Base-by-base conservation (phyloP, 2,113 vertebrate species). In the Campylomormyrus tamandua region DNA sequence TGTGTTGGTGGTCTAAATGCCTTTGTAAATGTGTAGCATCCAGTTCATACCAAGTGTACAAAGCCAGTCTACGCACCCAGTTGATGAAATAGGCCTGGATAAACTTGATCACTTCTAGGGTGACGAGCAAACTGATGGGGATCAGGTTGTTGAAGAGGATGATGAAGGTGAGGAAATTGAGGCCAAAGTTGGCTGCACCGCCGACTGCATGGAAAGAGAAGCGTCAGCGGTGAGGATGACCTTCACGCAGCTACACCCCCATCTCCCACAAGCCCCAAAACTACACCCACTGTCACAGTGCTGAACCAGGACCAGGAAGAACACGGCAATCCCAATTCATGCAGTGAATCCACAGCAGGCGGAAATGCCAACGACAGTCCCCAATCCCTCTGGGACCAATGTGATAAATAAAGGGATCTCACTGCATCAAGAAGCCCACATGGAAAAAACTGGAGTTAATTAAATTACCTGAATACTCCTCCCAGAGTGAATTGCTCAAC, bases 141-240 rank as follows among this genome's bases (percentile, higher is more conserved):
- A 99, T 99, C 92, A 99, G 96, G 93, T 99, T 99, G 95, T 99
- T 99, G 97, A 99, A 99, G 93, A 99, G 97, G 95, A 99, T 99
- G 93, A 99, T 99, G 92, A 99, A 99, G 90, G 98, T 99, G 95
- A 99, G 96, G 95, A 99, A 99, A 96, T 99, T 99, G 93, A 99
- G 95, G 93, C 98, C 98, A 92, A 99, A 99, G 95, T 99, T 99
- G 91, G 96, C 98, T 9, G 98, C 98, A 46, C 98, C 98, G 83
- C 97, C 98, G 95, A 99, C 98, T 99, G 96, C 93, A 31, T 45
- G 42, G 39, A 48, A 46, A 48, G 21, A 84, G 87, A 31, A 62
- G 56, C 17, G 6, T 35, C 35, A 66, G 53, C 1, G 9, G 39
- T 46, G 45, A 84, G 45, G 39, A 84, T 48, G 35, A 84, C 19